Evolutionary conservation across 2,113 vertebrate genomes (phyloP).

Genomic region (Gambusia holbrooki): DNA sequence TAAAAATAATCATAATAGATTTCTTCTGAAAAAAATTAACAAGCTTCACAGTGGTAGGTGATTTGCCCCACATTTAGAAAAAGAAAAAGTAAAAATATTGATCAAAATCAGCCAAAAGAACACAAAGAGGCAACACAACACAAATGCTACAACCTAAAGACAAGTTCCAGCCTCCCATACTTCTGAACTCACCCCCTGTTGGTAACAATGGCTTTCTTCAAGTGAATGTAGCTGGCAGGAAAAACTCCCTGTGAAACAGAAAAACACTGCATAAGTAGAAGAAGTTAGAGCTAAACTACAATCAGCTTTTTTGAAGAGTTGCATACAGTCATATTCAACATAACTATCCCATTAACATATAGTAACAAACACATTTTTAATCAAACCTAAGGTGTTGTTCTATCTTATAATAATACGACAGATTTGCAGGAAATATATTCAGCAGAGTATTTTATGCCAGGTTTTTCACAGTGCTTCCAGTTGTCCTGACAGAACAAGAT

Average conservation of each 20-base stretch:
- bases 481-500: neutral
- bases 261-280: neutral
- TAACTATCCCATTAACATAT: neutral
- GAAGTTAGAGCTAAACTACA: neutral
- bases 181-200: constrained; percentile 75
- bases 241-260: constrained; percentile 76
- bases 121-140: neutral
- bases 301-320: neutral
- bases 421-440: neutral
- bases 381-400: neutral
- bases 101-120: neutral
- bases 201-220: constrained; percentile 78
- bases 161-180: neutral
- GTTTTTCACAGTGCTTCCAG: neutral
- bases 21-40: neutral
- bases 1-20: neutral
- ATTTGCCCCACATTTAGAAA: neutral
- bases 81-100: neutral
- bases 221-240: constrained; percentile 72
- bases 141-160: neutral
- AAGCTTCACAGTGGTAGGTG: neutral
- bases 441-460: neutral
- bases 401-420: neutral
- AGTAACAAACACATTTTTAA: neutral
- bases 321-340: neutral